These are phyloP conservation scores for Drosophila subquinaria DNA, from an alignment of 2,888 invertebrate genomes.

Conservation along the genomic window DNA sequence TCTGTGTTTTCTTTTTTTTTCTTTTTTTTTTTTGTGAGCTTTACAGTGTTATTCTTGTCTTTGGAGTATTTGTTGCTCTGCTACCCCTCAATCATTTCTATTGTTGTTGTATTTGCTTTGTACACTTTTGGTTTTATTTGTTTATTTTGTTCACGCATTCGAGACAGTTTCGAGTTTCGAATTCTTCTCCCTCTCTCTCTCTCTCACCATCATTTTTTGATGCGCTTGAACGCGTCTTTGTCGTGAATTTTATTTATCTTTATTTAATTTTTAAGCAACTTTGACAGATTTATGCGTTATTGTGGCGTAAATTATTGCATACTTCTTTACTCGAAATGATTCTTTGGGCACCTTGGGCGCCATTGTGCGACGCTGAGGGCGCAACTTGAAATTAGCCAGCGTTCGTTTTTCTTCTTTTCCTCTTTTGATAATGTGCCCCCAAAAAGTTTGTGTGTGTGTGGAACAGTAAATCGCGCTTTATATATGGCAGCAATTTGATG, in stretches of 20 bases:
- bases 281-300: slow-evolving; percentile 77
- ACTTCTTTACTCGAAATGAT: slow-evolving; percentile 37
- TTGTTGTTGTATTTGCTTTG: slow-evolving; percentile 30
- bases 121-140: slow-evolving; percentile 47
- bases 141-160: slow-evolving; percentile 57
- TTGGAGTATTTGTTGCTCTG: neutral
- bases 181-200: neutral
- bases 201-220: slow-evolving; percentile 47
- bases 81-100: neutral
- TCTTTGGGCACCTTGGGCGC: slow-evolving; percentile 33
- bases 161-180: slow-evolving; percentile 46
- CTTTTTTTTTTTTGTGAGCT: neutral
- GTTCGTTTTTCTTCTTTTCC: slow-evolving; percentile 2
- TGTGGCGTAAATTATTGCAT: slow-evolving; percentile 77
- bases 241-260: slow-evolving; percentile 75
- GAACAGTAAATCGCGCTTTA: slow-evolving; percentile 59
- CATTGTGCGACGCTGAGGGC: slow-evolving; percentile 36
- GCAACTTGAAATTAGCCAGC: slow-evolving; percentile 60
- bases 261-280: slow-evolving; percentile 77
- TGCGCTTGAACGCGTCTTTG: slow-evolving; percentile 70
- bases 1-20: neutral
- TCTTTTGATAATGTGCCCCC: slow-evolving; percentile 20
- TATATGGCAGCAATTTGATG: slow-evolving; percentile 68
- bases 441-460: slow-evolving; percentile 1
- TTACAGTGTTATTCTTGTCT: neutral